phyloP scores from a whole-genome alignment of 2,888 invertebrate genomes.

The Norana najaformis region DNA sequence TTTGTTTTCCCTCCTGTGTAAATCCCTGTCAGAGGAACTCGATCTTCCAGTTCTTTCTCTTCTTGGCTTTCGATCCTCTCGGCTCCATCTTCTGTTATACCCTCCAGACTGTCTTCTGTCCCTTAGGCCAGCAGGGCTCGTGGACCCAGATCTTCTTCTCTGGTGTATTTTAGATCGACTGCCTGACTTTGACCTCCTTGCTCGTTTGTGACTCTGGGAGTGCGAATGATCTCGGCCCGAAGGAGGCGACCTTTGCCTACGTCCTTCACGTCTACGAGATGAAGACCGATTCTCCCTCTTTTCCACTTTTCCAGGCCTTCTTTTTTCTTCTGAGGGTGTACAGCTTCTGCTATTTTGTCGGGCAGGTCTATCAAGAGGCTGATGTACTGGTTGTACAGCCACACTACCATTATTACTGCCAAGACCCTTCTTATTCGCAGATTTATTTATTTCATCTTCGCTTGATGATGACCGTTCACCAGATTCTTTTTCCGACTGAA shows the following conservation, averaged over 20 bases:
- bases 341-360: neutral
- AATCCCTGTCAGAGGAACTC: neutral
- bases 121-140: neutral
- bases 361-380: neutral
- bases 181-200: neutral
- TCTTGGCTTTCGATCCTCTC: conserved; percentile 19
- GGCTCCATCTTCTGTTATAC: conserved; percentile 15
- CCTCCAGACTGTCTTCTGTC: neutral
- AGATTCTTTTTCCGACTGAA: conserved; percentile 10
- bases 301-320: conserved; percentile 20
- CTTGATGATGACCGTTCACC: conserved; percentile 22
- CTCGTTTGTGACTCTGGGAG: conserved; percentile 6
- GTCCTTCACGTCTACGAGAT: neutral
- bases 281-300: conserved; percentile 8
- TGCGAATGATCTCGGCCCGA: neutral
- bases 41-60: neutral
- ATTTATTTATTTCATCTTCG: conserved; percentile 14
- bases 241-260: neutral
- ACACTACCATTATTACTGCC: neutral
- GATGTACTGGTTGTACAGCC: neutral
- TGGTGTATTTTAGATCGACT: neutral
- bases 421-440: neutral
- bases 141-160: neutral
- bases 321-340: neutral
- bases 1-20: neutral